These are phyloP conservation scores for Acanthopleura granulata DNA, from an alignment of 2,888 invertebrate genomes.

Conservation along the genomic window DNA sequence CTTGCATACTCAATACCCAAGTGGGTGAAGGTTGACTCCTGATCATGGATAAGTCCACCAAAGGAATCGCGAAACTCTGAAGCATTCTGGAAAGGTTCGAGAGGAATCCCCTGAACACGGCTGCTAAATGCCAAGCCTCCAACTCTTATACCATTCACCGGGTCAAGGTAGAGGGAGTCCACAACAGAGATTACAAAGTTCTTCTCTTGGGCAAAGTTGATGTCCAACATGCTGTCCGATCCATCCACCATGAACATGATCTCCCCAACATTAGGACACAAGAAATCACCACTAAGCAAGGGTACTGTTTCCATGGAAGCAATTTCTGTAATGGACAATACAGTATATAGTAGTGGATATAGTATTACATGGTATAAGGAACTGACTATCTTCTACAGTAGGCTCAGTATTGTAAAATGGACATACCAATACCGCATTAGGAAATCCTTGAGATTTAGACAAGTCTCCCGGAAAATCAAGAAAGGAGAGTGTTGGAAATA, in stretches of 20 bases:
- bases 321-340: not conserved
- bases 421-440: too few species aligned
- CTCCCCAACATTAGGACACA: not conserved
- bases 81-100: not conserved
- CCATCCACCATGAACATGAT: conserved; percentile 7
- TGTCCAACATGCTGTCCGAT: not conserved
- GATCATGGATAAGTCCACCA: not conserved
- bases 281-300: not conserved
- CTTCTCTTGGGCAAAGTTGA: conserved; percentile 13
- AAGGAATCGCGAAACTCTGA: not conserved
- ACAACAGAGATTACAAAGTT: not conserved
- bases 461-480: too few species aligned
- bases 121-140: conserved; percentile 1
- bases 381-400: too few species aligned
- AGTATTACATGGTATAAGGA: too few species aligned
- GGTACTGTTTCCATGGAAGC: not conserved
- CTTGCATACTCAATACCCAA: not conserved
- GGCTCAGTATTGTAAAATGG: too few species aligned
- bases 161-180: not conserved
- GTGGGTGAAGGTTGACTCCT: not conserved
- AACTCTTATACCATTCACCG: not conserved
- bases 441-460: too few species aligned
- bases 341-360: too few species aligned
- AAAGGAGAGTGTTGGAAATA: too few species aligned
- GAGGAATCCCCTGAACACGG: not conserved